Conservation (phyloP, 2,797 vertebrate genomes). For the Oceanodroma leucorhoa region DNA sequence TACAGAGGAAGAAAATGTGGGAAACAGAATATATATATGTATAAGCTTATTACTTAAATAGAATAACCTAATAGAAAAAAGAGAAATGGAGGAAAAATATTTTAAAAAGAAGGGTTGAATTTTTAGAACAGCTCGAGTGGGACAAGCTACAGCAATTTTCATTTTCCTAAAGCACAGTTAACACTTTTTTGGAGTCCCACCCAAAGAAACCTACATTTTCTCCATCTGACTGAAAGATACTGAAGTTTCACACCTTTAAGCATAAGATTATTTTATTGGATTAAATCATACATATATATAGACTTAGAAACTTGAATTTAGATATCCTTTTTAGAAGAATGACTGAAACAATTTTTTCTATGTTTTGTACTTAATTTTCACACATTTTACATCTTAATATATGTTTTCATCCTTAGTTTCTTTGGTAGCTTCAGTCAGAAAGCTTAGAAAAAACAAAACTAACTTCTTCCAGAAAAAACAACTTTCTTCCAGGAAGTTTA, state of each 20-base stretch:
- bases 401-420: neutral
- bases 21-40: too few species aligned
- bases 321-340: neutral
- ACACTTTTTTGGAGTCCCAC: neutral
- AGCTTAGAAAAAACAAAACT: neutral
- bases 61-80: neutral
- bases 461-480: neutral
- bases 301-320: neutral
- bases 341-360: neutral
- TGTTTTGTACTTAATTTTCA: neutral
- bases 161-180: neutral
- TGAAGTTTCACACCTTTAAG: neutral
- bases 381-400: neutral
- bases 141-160: neutral
- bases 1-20: neutral
- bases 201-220: neutral
- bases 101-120: neutral
- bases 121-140: neutral
- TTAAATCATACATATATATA: neutral
- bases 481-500: neutral
- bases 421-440: neutral
- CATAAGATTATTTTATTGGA: neutral
- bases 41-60: neutral
- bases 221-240: neutral
- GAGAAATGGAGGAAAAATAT: neutral